Evolutionary conservation across 2,888 invertebrate genomes (phyloP), one percentile per base, ranked within the genome.

Genomic region (Campoletis raptor): DNA sequence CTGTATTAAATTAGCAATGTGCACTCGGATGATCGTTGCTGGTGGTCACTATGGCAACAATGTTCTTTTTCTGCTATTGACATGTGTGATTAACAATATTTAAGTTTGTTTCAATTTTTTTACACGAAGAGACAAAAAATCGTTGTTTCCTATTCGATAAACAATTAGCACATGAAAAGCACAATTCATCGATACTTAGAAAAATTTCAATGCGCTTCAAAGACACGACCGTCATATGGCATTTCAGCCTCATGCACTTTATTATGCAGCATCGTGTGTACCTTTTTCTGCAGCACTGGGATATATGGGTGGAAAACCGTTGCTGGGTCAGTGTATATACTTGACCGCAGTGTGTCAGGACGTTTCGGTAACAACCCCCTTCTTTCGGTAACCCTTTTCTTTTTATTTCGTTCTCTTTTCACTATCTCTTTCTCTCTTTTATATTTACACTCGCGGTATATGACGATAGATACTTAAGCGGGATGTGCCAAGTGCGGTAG

Each of bases 391-490:
- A 30, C 3, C 30, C 30, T 30, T 30, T 30, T 52, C 24, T 4
- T 36, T 37, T 30, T 12, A 21, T 74, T 18, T 2, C n/a, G 0
- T 37, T 45, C 36, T 36, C 21, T 42, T n/a, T 15, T 18, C 64
- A 24, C 37, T 40, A 18, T 45, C 37, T 18, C 37, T 30, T 18
- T 80, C 45, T 74, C 42, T 74, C 48, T 84, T 70, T 73, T 66
- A 78, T 73, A 72, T 85, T 81, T 69, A 72, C 74, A 69, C 30
- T 81, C 82, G 83, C 57, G 73, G 64, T 76, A 82, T 78, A 80
- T 82, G 84, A 66, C 74, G 81, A 67, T 42, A 52, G 79, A 84
- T 73, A 78, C 81, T 83, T 83, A 83, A 80, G 70, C 77, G 67
- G 40, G 79, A 54, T 69, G 37, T 15, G 52, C 64, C 74, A 79